These are phyloP conservation scores for Netelia virgata DNA, from an alignment of 2,888 invertebrate species.

Conservation along the genomic window DNA sequence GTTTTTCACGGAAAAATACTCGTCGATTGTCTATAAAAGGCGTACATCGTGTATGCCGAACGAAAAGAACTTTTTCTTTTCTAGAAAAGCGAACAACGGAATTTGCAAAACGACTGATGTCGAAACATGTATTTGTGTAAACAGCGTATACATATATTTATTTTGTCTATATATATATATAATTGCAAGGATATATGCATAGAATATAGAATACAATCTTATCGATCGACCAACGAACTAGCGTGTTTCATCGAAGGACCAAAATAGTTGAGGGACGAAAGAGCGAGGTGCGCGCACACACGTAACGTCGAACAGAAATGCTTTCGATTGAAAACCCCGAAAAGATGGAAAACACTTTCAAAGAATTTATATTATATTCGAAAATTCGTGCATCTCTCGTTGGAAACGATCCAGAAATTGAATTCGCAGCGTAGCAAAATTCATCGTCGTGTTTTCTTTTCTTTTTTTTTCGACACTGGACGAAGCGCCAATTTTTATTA, in stretches of 20 bases:
- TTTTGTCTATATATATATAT: slow-evolving; percentile 3
- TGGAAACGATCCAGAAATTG: too few species aligned
- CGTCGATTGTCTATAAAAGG: neutral
- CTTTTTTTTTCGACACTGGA: neutral
- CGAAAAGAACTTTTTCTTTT: neutral
- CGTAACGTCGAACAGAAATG: slow-evolving; percentile 22
- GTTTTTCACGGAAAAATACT: neutral
- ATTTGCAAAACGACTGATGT: neutral
- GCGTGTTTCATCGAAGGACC: slow-evolving; percentile 48
- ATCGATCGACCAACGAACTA: slow-evolving; percentile 48
- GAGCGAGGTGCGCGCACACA: neutral
- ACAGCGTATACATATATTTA: slow-evolving; percentile 9
- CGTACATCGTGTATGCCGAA: neutral
- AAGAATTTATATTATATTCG: too few species aligned
- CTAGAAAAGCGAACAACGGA: neutral
- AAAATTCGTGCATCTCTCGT: too few species aligned
- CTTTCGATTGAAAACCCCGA: neutral
- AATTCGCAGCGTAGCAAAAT: too few species aligned
- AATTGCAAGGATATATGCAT: slow-evolving; percentile 1
- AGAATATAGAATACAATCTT: slow-evolving; percentile 27
- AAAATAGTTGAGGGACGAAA: slow-evolving; percentile 48
- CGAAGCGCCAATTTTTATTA: neutral
- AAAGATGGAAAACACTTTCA: neutral
- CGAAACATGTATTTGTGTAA: slow-evolving; percentile 22
- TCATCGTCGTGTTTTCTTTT: neutral